A percentile compares a stretch with the other conserved stretches of the same genome.
These are phyloP conservation scores for Eupeodes latifasciatus DNA, from an alignment of 2,888 invertebrate species.

Conservation along the genomic window DNA sequence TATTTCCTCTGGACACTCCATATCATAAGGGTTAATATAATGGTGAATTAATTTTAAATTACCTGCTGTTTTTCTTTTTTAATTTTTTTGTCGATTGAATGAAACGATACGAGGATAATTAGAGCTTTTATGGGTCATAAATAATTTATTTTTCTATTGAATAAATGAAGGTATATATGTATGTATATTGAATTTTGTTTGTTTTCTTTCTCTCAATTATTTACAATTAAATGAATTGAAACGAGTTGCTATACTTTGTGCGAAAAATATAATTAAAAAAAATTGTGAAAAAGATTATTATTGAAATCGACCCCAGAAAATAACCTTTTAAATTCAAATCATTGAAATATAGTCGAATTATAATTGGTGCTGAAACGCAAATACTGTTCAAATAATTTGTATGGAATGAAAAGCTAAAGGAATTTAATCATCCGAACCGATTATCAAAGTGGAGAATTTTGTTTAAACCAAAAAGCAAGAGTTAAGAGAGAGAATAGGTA, in stretches of 20 bases:
- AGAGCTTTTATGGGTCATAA: conserved; percentile 27
- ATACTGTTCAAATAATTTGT: no score
- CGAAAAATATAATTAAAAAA: no score
- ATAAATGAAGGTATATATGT: neutral
- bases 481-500: no score
- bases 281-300: no score
- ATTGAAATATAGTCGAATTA: no score
- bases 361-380: no score
- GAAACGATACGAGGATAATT: neutral
- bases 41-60: conserved; percentile 37
- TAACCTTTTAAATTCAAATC: no score
- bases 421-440: no score
- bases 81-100: conserved; percentile 5
- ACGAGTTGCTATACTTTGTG: neutral
- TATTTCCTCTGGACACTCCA: neutral
- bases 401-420: no score
- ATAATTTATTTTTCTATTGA: conserved; percentile 20
- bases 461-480: no score
- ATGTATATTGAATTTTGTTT: neutral
- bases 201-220: neutral
- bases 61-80: neutral
- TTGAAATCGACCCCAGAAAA: no score
- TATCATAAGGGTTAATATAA: conserved; percentile 2
- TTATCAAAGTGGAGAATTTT: no score
- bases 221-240: neutral